Evolutionary conservation across 2,888 invertebrate species (phyloP).

Genomic region (Phasia obesa): DNA sequence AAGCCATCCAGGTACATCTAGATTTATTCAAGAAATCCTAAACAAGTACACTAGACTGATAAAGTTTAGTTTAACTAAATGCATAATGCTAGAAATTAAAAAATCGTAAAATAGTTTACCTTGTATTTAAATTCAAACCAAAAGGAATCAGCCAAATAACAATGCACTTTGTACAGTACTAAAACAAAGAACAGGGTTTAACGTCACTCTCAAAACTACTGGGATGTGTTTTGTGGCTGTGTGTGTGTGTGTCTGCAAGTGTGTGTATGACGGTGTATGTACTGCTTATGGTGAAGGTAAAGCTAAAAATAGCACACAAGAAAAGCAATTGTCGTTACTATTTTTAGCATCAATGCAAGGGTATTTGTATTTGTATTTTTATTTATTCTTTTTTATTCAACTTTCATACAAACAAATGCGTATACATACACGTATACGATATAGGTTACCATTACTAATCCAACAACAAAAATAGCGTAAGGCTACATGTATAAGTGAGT

Average conservation of each 20-base stretch:
- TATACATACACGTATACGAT: neutral
- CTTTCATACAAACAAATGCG: slow-evolving; percentile 2
- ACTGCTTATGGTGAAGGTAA: slow-evolving; percentile 56
- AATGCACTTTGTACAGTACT: no score
- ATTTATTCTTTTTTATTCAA: neutral
- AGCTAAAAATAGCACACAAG: slow-evolving; percentile 66
- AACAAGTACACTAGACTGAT: no score
- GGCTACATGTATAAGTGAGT: neutral
- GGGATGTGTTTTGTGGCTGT: neutral
- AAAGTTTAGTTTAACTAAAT: no score
- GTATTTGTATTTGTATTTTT: slow-evolving; percentile 10
- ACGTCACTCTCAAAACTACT: no score
- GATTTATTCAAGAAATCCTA: no score
- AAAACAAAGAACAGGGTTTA: no score
- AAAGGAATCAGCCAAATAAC: no score
- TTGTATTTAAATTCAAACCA: no score
- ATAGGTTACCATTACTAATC: slow-evolving; percentile 4
- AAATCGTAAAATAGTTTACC: no score
- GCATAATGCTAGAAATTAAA: no score
- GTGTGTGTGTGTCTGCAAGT: slow-evolving; percentile 10
- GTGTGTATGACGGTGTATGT: slow-evolving; percentile 32
- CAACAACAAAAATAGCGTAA: slow-evolving; percentile 1
- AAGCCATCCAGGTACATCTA: no score
- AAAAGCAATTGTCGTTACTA: slow-evolving; percentile 64
- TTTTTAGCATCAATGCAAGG: slow-evolving; percentile 64